Percentiles rank a stretch among this genome's conserved stretches.
phyloP scores from a whole-genome alignment of 2,113 vertebrate genomes.

The Harpagus bidentatus region DNA sequence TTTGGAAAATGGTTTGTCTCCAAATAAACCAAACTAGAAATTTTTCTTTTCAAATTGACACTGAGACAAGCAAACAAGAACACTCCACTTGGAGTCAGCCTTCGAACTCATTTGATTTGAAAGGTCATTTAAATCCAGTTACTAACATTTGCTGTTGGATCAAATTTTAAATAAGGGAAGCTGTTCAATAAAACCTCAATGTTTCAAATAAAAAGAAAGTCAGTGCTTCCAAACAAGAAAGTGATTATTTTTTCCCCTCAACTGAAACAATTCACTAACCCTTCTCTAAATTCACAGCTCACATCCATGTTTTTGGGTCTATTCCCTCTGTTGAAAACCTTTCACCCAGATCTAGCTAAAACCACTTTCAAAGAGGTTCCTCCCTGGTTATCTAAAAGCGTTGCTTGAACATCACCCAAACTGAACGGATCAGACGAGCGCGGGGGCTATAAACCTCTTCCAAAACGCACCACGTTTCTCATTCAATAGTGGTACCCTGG shows the following conservation, averaged over 20 bases:
- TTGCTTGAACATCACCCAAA: not conserved
- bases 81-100: not conserved
- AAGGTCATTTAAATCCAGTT: not conserved
- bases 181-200: not conserved
- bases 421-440: accelerated
- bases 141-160: not conserved
- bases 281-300: not conserved
- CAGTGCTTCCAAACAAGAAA: not conserved
- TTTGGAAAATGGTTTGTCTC: not conserved
- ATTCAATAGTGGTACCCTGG: not conserved
- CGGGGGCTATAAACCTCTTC: not conserved
- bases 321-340: not conserved
- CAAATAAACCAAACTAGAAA: not conserved
- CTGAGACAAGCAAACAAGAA: not conserved
- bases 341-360: not conserved
- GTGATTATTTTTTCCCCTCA: not conserved
- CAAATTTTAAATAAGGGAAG: not conserved
- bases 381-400: not conserved
- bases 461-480: not conserved
- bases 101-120: not conserved
- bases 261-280: not conserved
- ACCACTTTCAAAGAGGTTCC: not conserved
- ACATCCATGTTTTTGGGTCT: not conserved
- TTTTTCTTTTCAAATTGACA: not conserved
- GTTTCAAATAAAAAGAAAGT: not conserved